Evolutionary conservation across 92 coral and sea anemone species (phyloP).

Genomic region (Parazoanthus atlanticus): DNA sequence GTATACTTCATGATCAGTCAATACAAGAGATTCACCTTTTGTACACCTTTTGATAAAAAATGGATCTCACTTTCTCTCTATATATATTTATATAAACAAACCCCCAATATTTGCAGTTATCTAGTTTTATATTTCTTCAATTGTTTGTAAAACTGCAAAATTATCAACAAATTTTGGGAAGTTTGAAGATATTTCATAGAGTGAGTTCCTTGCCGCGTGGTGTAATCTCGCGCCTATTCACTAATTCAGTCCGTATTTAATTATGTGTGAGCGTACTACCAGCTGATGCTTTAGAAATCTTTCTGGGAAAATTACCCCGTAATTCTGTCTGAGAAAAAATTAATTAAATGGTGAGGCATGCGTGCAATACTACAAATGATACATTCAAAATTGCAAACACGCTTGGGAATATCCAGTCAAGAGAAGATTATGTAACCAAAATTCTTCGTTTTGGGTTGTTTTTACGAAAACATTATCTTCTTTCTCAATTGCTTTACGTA

Average conservation of each 20-base stretch:
- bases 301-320: background rate
- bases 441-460: background rate
- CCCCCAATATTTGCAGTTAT: too few relatives aligned
- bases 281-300: background rate
- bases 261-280: background rate
- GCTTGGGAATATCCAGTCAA: background rate
- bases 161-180: background rate
- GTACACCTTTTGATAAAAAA: background rate
- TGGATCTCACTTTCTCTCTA: too few relatives aligned
- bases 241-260: background rate
- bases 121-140: too few relatives aligned
- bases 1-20: background rate
- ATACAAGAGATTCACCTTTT: background rate
- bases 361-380: conserved; percentile 2
- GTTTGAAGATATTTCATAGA: background rate
- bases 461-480: background rate
- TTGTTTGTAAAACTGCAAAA: too few relatives aligned
- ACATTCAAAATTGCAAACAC: background rate
- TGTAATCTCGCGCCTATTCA: background rate
- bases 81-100: too few relatives aligned
- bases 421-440: background rate
- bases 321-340: background rate
- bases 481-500: background rate
- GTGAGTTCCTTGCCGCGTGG: background rate
- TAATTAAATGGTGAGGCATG: background rate